Evolutionary conservation across 37 sponge, comb jelly and placozoan genomes (phyloP).

Genomic region (Trichoplax adhaerens): DNA sequence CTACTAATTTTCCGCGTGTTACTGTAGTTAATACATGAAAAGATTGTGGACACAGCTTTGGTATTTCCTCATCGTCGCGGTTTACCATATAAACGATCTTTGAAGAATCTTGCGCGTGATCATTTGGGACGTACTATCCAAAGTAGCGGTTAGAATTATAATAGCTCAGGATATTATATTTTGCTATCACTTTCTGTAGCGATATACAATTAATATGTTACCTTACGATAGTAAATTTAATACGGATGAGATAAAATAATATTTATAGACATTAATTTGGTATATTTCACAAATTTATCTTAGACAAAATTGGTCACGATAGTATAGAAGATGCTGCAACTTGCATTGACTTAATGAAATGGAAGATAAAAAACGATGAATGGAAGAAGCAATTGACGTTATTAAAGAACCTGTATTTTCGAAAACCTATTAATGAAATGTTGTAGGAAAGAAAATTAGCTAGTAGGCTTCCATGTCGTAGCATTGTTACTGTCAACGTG

Average conservation of each 20-base stretch:
- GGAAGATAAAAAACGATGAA: slow-evolving; percentile 25
- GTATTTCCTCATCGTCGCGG: slow-evolving; percentile 78
- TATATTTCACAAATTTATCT: neutral
- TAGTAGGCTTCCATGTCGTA: no score
- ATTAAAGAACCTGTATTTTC: no score
- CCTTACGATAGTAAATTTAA: no score
- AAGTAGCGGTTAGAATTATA: slow-evolving; percentile 6
- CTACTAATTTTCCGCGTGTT: neutral
- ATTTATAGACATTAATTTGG: no score
- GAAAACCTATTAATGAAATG: no score
- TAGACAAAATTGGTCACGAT: slow-evolving; percentile 62
- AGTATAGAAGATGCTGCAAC: slow-evolving; percentile 55
- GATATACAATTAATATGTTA: no score
- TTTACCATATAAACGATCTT: slow-evolving; percentile 57
- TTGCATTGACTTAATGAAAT: slow-evolving; percentile 73
- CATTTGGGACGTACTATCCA: slow-evolving; percentile 58
- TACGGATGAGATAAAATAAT: no score
- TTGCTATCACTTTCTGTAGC: no score
- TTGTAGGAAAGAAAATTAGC: no score
- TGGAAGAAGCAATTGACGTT: no score
- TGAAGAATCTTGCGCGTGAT: slow-evolving; percentile 42
- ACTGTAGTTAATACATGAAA: slow-evolving; percentile 43
- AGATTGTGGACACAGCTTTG: slow-evolving; percentile 72
- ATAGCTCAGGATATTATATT: no score
- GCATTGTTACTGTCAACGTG: no score